phyloP scores from a whole-genome alignment of 2,797 vertebrate genomes.

The Borostomias antarcticus region DNA sequence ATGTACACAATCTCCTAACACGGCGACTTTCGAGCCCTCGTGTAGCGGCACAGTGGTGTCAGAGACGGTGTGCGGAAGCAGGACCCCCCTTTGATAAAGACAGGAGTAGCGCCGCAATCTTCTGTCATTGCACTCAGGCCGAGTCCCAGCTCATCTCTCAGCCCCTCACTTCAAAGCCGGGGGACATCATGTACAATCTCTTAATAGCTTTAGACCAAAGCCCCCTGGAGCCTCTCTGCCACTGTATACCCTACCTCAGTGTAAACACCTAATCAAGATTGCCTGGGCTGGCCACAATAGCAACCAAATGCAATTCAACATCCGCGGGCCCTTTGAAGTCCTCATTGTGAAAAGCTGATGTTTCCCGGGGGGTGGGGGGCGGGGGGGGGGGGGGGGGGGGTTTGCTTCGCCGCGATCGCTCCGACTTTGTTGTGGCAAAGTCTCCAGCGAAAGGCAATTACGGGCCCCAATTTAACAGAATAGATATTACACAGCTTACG shows the following conservation, averaged over 20 bases:
- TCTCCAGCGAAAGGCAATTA: slow-evolving; percentile 96
- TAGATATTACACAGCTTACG: slow-evolving; percentile 99
- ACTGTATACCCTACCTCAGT: slow-evolving; percentile 94
- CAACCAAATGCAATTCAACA: slow-evolving; percentile 99
- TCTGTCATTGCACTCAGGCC: slow-evolving; percentile 90
- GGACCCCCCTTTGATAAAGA: slow-evolving; percentile 89
- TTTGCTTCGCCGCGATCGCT: slow-evolving; percentile 88
- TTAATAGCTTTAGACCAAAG: slow-evolving; percentile 99
- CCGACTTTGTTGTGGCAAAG: slow-evolving; percentile 97
- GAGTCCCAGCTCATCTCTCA: slow-evolving; percentile 88
- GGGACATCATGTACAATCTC: slow-evolving; percentile 99
- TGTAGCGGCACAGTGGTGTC: slow-evolving; percentile 66
- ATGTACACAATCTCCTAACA: slow-evolving; percentile 79
- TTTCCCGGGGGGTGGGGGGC: slow-evolving; percentile 86
- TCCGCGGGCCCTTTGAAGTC: slow-evolving; percentile 96
- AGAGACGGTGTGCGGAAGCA: no score
- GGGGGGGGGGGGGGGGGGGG: no score
- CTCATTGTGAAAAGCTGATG: slow-evolving; percentile 92
- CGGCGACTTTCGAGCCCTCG: slow-evolving; percentile 78
- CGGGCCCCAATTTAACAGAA: slow-evolving; percentile 95
- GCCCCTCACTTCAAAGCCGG: slow-evolving; percentile 99
- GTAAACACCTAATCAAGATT: slow-evolving; percentile 99
- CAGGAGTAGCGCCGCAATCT: slow-evolving; percentile 87
- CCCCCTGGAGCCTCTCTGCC: slow-evolving; percentile 88
- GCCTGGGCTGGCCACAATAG: slow-evolving; percentile 96